Base-by-base conservation (phyloP, 2,888 invertebrate species). In the Drosophila meridionalis region DNA sequence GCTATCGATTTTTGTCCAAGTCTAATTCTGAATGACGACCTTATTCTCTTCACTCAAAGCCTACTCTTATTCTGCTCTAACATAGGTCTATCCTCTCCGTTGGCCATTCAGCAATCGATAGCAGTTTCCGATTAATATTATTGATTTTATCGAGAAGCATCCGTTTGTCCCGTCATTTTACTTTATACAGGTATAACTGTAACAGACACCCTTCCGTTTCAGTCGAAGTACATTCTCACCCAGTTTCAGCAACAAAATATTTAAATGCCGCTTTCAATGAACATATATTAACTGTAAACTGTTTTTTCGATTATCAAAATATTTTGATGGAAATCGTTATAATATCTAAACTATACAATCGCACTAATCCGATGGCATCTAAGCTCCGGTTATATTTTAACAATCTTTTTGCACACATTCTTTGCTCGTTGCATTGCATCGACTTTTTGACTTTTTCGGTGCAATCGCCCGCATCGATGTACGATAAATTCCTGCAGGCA, bases 381-480 rank as follows among this genome's bases (percentile, higher is more conserved):
- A 4, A n/a, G 26, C 28, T 14, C n/a, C 12, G 14, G 20, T 26
- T 28, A 28, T 26, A 38, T 55, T 26, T 28, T 8, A 14, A 36
- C 38, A 36, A 36, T 55, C 4, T 2, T 14, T 38, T 28, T 38
- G 53, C 8, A 2, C 14, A 11, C 20, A 52, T 52, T 34, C 11
- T n/a, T 20, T 32, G 45, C 45, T 28, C 4, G 7, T 14, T 30
- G 14, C 47, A 26, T 28, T 30, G 50, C 34, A 52, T 52, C 36
- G 52, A 26, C 52, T 52, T 52, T 52, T 52, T 3, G 52, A 7
- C 52, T 34, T 11, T 26, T 36, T 12, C 36, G 7, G 6, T 53
- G 36, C 53, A 50, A 50, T 50, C n/a, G 50, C 50, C 50, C 50
- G 32, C 32, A 50, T 53, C 53, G 53, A 53, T 20, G 34, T 6